Percentiles rank a stretch among this genome's conserved stretches.
phyloP scores from a whole-genome alignment of 1,140 invertebrate species.

The Trissolcus basalis region DNA sequence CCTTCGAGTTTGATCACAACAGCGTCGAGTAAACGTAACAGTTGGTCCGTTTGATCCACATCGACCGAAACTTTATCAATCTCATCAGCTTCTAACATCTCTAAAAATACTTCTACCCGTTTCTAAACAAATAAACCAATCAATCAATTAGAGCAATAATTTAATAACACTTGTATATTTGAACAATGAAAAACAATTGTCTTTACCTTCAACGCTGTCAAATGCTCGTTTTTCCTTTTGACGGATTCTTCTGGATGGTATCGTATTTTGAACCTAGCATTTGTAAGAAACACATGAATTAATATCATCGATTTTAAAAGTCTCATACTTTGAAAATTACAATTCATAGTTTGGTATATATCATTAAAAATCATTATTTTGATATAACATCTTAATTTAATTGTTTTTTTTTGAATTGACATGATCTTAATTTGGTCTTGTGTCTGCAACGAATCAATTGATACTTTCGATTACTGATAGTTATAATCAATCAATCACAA shows the following conservation, averaged over 20 bases:
- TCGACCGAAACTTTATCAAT: slow-evolving; percentile 90
- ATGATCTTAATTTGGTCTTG: too few relatives aligned
- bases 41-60: slow-evolving; percentile 88
- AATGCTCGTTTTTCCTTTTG: slow-evolving; percentile 92
- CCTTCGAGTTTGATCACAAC: slow-evolving; percentile 98
- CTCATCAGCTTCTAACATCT: slow-evolving; percentile 85
- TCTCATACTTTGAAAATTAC: too few relatives aligned
- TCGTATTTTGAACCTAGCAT: slow-evolving; percentile 96
- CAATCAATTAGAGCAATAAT: too few relatives aligned
- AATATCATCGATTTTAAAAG: neutral
- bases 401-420: too few relatives aligned
- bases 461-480: too few relatives aligned
- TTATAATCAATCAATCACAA: too few relatives aligned
- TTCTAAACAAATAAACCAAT: slow-evolving; percentile 79
- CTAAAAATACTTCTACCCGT: slow-evolving; percentile 92
- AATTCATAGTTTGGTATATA: too few relatives aligned
- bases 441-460: too few relatives aligned
- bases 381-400: too few relatives aligned
- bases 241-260: slow-evolving; percentile 98
- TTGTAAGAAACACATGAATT: slow-evolving; percentile 36
- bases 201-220: slow-evolving; percentile 86
- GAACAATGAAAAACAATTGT: neutral
- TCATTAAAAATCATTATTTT: too few relatives aligned
- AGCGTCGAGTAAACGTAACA: slow-evolving; percentile 94
- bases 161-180: too few relatives aligned